These are phyloP conservation scores for Cosmia pyralina DNA, from an alignment of 2,888 invertebrate genomes.

Conservation along the genomic window DNA sequence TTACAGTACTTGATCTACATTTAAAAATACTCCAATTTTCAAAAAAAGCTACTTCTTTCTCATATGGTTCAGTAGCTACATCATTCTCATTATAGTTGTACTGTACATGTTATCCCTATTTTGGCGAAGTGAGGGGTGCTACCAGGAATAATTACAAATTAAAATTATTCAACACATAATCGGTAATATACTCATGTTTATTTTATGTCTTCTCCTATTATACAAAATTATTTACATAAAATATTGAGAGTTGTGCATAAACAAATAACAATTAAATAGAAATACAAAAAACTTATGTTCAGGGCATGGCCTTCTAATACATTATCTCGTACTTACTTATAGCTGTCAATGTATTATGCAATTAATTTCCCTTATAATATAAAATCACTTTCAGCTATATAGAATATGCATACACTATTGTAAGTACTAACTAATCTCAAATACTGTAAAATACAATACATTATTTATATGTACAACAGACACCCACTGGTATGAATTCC, in stretches of 20 bases:
- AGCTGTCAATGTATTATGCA: constrained; percentile 89
- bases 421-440: constrained; percentile 89
- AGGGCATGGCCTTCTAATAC: constrained; percentile 88
- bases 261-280: constrained; percentile 91
- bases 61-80: constrained; percentile 51
- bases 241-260: constrained; percentile 91
- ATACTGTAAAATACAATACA: constrained; percentile 90
- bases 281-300: constrained; percentile 89
- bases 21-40: constrained; percentile 40
- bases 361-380: constrained; percentile 87
- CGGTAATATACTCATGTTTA: constrained; percentile 91
- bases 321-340: constrained; percentile 86
- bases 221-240: constrained; percentile 91
- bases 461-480: constrained; percentile 88
- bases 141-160: constrained; percentile 91
- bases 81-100: constrained; percentile 51
- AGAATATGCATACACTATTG: constrained; percentile 89
- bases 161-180: constrained; percentile 90
- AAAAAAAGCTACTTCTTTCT: constrained; percentile 49
- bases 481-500: constrained; percentile 89
- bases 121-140: constrained; percentile 90
- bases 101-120: constrained; percentile 90
- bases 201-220: constrained; percentile 90
- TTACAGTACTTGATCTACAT: constrained; percentile 56
- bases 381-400: constrained; percentile 90